These are phyloP conservation scores for Drosophila tanythrix DNA, from an alignment of 2,888 invertebrate species.

Conservation along the genomic window DNA sequence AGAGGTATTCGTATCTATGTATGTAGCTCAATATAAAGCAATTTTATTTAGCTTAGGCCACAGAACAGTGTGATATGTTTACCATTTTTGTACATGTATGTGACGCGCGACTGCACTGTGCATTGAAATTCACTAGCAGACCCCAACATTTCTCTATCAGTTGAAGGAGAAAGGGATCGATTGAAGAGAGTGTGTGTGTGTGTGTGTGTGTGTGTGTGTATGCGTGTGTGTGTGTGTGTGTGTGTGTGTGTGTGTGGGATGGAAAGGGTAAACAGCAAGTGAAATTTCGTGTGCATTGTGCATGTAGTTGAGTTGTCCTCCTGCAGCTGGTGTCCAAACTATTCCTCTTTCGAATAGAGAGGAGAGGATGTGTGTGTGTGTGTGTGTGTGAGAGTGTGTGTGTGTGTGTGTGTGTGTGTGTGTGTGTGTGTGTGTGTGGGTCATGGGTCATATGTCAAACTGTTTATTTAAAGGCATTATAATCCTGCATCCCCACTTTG, in stretches of 20 bases:
- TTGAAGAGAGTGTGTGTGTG: not conserved
- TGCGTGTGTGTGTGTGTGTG: no score
- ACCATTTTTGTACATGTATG: slow-evolving; percentile 51
- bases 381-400: slow-evolving; percentile 14
- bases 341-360: slow-evolving; percentile 22
- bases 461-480: slow-evolving; percentile 58
- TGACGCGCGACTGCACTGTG: slow-evolving; percentile 56
- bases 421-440: slow-evolving; percentile 18
- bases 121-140: slow-evolving; percentile 58
- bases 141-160: slow-evolving; percentile 6
- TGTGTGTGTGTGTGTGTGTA: not conserved
- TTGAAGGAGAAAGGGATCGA: not conserved
- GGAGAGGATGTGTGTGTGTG: slow-evolving; percentile 23
- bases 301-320: slow-evolving; percentile 75
- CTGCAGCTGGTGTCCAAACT: slow-evolving; percentile 30
- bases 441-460: slow-evolving; percentile 58
- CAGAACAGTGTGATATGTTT: slow-evolving; percentile 51
- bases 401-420: slow-evolving; percentile 12
- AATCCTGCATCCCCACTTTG: slow-evolving; percentile 6
- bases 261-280: slow-evolving; percentile 31
- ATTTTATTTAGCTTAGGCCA: slow-evolving; percentile 35
- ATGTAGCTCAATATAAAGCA: slow-evolving; percentile 73
- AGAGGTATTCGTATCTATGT: slow-evolving; percentile 49
- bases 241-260: not conserved
- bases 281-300: slow-evolving; percentile 78